Base-by-base conservation (phyloP, 2,797 vertebrate genomes). In the Eurystomus glaucurus region DNA sequence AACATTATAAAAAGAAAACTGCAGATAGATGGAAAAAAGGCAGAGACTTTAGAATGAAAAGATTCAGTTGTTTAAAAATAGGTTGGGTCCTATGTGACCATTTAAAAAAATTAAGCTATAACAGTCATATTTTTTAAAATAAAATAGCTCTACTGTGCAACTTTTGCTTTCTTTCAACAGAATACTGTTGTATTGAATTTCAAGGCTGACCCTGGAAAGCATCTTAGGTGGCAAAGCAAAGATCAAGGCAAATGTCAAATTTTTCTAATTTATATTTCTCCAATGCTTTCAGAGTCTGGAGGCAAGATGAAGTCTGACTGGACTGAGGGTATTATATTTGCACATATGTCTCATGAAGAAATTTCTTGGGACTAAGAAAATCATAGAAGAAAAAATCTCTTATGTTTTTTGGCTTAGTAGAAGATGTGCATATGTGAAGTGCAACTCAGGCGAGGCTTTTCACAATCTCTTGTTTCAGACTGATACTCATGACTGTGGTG, bases 21-120 rank as follows among this genome's bases (percentile, higher is more conserved):
- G 88, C 52, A 95, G 58, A 80, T 76, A 84, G 58, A 71, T 92
- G 55, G 89, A 76, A 96, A 97, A 93, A 93, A 93, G 58, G 8
- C 50, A 83, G 45, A 96, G 43, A 92, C 69, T 90, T 92, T 16
- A 71, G 72, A 91, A 97, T 93, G 64, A 97, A 97, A 97, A 95
- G 65, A 80, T 83, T 82, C 64, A 65, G 83, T 96, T 91, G 93
- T 98, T 96, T 89, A 97, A 96, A 96, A 97, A 96, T 88, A 95
- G 25, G 9, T 87, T 84, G 74, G 71, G 85, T 97, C 82, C 86
- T 95, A 54, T 51, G 85, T 93, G 94, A 88, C 75, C 86, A 79
- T 90, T 74, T 62, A 12, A 62, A 12, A 94, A 97, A 95, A 72
- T n/a, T 70, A 95, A 88, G 90, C 51, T 80, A 6, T 69, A 85